phyloP scores from a whole-genome alignment of 2,797 vertebrate genomes.

The Anomalospiza imberbis region DNA sequence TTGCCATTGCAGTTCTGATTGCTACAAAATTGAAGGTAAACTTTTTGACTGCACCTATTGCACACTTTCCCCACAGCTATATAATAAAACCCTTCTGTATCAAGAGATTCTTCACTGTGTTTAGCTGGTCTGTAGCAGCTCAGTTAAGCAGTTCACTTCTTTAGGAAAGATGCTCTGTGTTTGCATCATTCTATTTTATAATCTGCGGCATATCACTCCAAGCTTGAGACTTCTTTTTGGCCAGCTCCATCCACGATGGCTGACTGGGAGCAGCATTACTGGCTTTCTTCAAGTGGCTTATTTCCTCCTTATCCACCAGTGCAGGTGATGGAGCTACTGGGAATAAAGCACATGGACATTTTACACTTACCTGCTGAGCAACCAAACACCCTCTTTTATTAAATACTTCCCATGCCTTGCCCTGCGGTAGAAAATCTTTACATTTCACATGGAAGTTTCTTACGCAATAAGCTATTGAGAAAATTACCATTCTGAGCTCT shows the following conservation, averaged over 20 bases:
- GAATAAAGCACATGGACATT: background rate
- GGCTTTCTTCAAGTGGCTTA: constrained; percentile 74
- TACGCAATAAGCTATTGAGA: background rate
- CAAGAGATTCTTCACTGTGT: constrained; percentile 36
- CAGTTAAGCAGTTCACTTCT: background rate
- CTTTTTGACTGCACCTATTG: constrained; percentile 49
- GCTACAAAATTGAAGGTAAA: constrained; percentile 43
- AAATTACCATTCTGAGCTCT: background rate
- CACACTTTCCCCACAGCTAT: constrained; percentile 27
- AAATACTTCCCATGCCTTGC: background rate
- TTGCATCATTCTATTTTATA: constrained; percentile 69
- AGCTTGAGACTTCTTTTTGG: constrained; percentile 96
- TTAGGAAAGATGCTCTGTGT: background rate
- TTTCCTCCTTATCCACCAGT: constrained; percentile 76
- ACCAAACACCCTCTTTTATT: background rate
- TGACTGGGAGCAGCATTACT: constrained; percentile 73
- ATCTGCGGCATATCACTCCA: constrained; percentile 91
- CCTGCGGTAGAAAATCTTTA: background rate
- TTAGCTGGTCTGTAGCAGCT: constrained; percentile 31
- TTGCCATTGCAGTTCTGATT: constrained; percentile 4
- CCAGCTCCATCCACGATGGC: constrained; percentile 96
- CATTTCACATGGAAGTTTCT: background rate
- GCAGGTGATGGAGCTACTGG: constrained; percentile 51
- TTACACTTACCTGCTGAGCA: background rate
- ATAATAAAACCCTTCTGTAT: constrained; percentile 28